Conservation (phyloP, 1,140 invertebrate genomes). For the Drosophila albomicans region DNA sequence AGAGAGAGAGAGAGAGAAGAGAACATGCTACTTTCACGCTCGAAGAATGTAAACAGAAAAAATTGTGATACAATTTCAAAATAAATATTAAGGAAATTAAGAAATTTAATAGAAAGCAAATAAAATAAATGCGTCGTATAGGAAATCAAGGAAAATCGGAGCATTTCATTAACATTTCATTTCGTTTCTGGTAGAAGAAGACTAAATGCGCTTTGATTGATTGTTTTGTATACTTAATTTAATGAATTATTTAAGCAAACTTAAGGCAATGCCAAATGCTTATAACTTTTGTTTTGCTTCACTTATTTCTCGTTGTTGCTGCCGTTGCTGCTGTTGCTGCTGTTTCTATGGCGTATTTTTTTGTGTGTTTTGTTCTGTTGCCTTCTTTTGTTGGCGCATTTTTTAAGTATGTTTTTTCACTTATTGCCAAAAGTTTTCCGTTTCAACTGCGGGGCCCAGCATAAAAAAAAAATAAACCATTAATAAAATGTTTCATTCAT, state of each 20-base stretch:
- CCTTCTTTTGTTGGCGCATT: conserved; percentile 26
- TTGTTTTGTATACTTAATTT: conserved; percentile 79
- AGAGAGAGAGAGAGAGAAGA: no score
- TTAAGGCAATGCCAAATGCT: conserved; percentile 61
- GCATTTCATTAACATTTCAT: conserved; percentile 71
- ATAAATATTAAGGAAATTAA: conserved; percentile 2
- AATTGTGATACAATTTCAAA: neutral
- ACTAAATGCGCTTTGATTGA: conserved; percentile 77
- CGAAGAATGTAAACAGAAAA: conserved; percentile 4
- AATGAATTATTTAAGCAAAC: conserved; percentile 80
- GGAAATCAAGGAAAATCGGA: conserved; percentile 39
- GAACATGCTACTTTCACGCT: neutral
- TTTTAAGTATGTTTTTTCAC: conserved; percentile 50
- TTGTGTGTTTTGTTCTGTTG: neutral
- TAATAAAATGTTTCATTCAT: conserved; percentile 83
- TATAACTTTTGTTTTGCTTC: conserved; percentile 59
- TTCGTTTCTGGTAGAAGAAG: conserved; percentile 30
- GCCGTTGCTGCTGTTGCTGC: neutral
- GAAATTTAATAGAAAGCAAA: conserved; percentile 9
- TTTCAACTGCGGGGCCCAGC: conserved; percentile 34
- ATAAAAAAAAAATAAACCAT: conserved; percentile 63
- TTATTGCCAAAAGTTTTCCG: conserved; percentile 42
- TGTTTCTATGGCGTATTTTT: neutral
- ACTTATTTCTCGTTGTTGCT: conserved; percentile 29
- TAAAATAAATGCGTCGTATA: neutral